Evolutionary conservation across 2,113 vertebrate species (phyloP), one percentile per base, ranked within the genome.

Genomic region (Gasterosteus nipponicus): DNA sequence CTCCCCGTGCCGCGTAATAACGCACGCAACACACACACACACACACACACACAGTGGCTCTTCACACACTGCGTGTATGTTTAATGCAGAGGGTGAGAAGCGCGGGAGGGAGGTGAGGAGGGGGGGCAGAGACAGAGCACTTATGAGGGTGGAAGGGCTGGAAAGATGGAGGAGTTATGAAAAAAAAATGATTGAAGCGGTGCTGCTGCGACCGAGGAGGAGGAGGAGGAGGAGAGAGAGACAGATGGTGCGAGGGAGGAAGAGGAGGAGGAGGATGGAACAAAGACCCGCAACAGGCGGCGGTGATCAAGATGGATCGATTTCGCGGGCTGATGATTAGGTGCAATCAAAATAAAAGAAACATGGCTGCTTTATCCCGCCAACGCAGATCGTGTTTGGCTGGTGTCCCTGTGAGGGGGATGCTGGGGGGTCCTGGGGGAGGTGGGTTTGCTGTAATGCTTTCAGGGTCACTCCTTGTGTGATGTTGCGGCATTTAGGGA

Each of bases 261-360:
- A 42, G 73, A 64, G 86, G 74, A 73, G 69, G 80, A 6, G 35
- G 35, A 33, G 33, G 33, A 33, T 75, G 78, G 69, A 86, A 83
- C 73, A 82, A 84, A 89, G 79, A 86, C 73, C 78, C 53, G 62
- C 90, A 92, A 91, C 89, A 89, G 84, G 85, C 85, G 84, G 85
- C 85, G 66, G 86, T 69, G 87, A 89, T 91, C 39, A 76, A 87
- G 90, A 87, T 87, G 80, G 89, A 92, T 90, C 81, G 89, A 91
- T 89, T 89, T 74, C 35, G 22, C 78, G 82, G 75, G 76, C 76
- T 78, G 80, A 86, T 87, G 85, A 91, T 87, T 83, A 71, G 83
- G 83, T 85, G 58, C 71, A 70, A 82, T 81, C 64, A 74, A 85
- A 69, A 38, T 6, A 38, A 38, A 5, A 38, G 35, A 4, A 77